phyloP scores from a whole-genome alignment of 2,888 invertebrate species.

The Synanthedon formicaeformis region DNA sequence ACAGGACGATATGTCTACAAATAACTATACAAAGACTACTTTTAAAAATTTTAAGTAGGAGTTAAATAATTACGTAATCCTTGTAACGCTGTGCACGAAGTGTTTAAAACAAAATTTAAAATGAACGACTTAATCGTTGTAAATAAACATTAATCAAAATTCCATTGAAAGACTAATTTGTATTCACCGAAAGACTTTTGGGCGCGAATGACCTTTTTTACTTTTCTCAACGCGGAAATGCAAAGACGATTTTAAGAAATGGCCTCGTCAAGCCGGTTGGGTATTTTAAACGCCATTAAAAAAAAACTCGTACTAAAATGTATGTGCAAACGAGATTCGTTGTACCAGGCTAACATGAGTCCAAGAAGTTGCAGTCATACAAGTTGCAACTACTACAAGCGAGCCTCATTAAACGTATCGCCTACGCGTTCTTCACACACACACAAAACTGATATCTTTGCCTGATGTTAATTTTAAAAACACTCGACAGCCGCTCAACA shows the following conservation, averaged over 20 bases:
- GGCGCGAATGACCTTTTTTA: conserved; percentile 56
- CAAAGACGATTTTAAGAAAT: conserved; percentile 56
- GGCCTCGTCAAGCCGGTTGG: conserved; percentile 52
- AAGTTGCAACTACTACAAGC: conserved; percentile 32
- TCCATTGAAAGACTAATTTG: conserved; percentile 17
- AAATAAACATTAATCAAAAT: conserved; percentile 23
- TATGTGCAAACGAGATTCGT: conserved; percentile 61
- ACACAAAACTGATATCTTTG: conserved; percentile 35
- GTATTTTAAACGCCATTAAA: conserved; percentile 50
- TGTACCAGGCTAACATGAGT: conserved; percentile 56
- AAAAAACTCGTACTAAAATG: conserved; percentile 60
- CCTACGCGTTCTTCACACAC: conserved; percentile 33
- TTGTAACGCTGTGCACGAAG: background rate
- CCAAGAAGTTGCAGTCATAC: conserved; percentile 37
- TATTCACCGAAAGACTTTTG: conserved; percentile 29
- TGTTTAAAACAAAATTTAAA: conserved; percentile 2
- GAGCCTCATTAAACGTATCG: conserved; percentile 38
- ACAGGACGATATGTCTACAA: too few species aligned
- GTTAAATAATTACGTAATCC: background rate
- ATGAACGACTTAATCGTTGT: conserved; percentile 27
- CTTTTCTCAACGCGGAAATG: conserved; percentile 63
- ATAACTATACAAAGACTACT: too few species aligned
- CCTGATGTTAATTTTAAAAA: conserved; percentile 32
- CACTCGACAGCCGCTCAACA: too few species aligned
- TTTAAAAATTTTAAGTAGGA: background rate